These are phyloP conservation scores for Tupiocoris notatus DNA, from an alignment of 2,888 invertebrate species.

Conservation along the genomic window DNA sequence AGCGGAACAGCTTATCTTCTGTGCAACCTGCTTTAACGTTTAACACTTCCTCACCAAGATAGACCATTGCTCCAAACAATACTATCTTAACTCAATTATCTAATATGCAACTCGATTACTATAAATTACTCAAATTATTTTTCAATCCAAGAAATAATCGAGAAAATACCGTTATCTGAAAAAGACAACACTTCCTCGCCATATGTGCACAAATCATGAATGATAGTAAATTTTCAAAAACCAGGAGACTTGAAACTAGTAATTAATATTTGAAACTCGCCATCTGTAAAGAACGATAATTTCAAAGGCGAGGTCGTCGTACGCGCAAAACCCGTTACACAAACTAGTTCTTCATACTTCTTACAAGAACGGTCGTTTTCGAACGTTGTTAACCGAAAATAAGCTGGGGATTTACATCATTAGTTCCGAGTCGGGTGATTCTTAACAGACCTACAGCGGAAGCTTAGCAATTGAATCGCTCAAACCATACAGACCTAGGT, in stretches of 20 bases:
- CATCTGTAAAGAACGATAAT: background rate
- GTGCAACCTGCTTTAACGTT: background rate
- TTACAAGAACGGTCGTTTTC: background rate
- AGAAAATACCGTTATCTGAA: too few relatives aligned
- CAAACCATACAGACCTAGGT: too few relatives aligned
- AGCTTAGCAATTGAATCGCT: background rate
- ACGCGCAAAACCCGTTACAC: background rate
- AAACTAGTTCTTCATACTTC: background rate
- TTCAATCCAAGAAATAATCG: background rate
- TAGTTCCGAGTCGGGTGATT: background rate
- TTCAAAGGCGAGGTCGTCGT: background rate
- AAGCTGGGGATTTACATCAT: background rate
- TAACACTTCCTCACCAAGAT: background rate
- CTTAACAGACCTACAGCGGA: background rate
- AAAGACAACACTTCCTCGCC: too few relatives aligned
- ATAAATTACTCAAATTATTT: background rate
- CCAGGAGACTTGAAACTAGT: too few relatives aligned
- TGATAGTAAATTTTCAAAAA: too few relatives aligned
- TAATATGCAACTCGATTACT: background rate
- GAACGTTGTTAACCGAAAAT: background rate
- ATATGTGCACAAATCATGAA: too few relatives aligned
- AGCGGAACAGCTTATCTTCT: background rate
- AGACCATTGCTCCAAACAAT: background rate
- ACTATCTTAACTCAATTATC: background rate
- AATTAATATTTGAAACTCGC: too few relatives aligned